A percentile compares a stretch with the other conserved stretches of the same genome.
Evolutionary conservation across 2,888 invertebrate species (phyloP).

Genomic region (Galerucella nymphaeae): DNA sequence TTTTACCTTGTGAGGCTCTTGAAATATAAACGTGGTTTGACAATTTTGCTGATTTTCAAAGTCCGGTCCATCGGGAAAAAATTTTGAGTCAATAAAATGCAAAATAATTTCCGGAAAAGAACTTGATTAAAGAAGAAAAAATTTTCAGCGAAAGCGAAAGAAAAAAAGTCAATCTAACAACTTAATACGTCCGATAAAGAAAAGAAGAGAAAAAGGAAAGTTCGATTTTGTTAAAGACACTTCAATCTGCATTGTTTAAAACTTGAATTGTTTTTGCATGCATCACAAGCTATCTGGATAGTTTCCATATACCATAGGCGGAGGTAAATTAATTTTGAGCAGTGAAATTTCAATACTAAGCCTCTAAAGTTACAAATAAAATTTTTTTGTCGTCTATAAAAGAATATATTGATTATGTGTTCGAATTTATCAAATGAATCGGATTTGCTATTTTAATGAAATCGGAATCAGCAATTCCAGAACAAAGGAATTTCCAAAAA

Average conservation of each 20-base stretch:
- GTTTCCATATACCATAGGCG: conserved; percentile 14
- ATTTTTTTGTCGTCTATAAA: too few relatives aligned
- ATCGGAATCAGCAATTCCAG: too few relatives aligned
- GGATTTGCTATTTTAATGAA: too few relatives aligned
- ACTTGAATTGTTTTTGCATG: conserved; percentile 48
- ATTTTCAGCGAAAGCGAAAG: neutral
- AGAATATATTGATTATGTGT: too few relatives aligned
- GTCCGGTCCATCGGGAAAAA: neutral
- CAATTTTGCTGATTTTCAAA: too few relatives aligned
- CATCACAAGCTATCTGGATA: conserved; percentile 29
- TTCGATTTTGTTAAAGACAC: conserved; percentile 42
- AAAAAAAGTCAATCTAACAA: conserved; percentile 26
- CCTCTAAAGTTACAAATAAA: too few relatives aligned
- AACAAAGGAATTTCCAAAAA: neutral
- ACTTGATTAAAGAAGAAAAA: neutral
- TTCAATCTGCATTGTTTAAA: conserved; percentile 50
- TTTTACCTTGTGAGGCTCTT: too few relatives aligned
- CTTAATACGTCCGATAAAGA: conserved; percentile 20
- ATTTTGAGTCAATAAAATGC: conserved; percentile 6
- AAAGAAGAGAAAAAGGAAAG: conserved; percentile 9
- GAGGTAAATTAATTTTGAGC: neutral
- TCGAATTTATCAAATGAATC: too few relatives aligned
- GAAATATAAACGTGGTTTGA: too few relatives aligned
- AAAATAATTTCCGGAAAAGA: conserved; percentile 7
- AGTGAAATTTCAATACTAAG: too few relatives aligned